Conservation (phyloP, 1,140 invertebrate species). For the Odontomachus brunneus region DNA sequence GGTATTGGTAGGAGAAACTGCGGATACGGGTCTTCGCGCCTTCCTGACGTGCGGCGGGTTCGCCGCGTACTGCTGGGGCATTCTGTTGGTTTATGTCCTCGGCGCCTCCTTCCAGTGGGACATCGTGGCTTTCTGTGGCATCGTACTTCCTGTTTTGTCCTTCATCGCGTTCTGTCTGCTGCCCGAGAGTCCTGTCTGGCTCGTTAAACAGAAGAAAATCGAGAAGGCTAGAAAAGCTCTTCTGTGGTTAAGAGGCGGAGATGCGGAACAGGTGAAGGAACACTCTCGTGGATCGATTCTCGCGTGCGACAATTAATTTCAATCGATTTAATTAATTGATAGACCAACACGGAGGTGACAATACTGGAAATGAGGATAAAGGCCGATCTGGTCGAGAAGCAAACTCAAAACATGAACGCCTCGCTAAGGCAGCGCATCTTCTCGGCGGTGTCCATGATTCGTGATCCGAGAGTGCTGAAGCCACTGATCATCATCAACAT, state of each 20-base stretch:
- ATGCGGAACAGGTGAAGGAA: constrained; percentile 80
- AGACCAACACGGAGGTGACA: constrained; percentile 76
- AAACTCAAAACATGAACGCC: constrained; percentile 2
- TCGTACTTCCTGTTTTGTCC: constrained; percentile 87
- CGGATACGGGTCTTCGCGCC: constrained; percentile 89
- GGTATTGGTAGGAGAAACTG: constrained; percentile 90
- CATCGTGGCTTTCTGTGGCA: constrained; percentile 87
- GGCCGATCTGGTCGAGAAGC: constrained; percentile 65
- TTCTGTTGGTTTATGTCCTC: constrained; percentile 89
- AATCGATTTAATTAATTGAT: background rate
- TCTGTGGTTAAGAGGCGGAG: constrained; percentile 88
- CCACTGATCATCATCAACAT: constrained; percentile 89
- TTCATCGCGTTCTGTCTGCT: constrained; percentile 87
- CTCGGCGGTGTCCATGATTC: constrained; percentile 79
- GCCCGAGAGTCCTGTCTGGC: constrained; percentile 91
- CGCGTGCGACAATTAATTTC: constrained; percentile 1
- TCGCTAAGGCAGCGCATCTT: constrained; percentile 67
- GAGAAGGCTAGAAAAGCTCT: constrained; percentile 88
- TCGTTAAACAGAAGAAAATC: constrained; percentile 87
- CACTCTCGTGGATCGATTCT: background rate
- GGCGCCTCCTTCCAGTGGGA: constrained; percentile 89
- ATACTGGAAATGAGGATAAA: constrained; percentile 71
- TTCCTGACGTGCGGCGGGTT: constrained; percentile 88
- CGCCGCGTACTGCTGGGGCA: constrained; percentile 90
- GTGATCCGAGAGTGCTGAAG: constrained; percentile 87